Conservation (phyloP, 2,888 invertebrate genomes). For the Chymomyza caudatula region DNA sequence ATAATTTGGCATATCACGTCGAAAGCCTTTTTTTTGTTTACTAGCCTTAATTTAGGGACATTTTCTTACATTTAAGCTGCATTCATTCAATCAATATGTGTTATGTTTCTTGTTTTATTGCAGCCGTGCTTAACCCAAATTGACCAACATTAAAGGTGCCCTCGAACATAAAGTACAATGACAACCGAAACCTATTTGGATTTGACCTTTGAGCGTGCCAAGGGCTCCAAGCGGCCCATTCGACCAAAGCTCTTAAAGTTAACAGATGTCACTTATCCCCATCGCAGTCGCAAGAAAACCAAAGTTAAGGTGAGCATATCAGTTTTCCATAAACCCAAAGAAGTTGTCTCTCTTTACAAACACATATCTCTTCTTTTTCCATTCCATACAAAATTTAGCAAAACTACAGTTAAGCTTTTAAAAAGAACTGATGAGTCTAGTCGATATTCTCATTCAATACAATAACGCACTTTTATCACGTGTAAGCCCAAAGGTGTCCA, state of each 20-base stretch:
- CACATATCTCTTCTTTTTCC: too few relatives aligned
- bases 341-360: too few relatives aligned
- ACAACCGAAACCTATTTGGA: slow-evolving; percentile 76
- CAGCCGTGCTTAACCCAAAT: not conserved
- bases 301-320: slow-evolving; percentile 75
- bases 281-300: slow-evolving; percentile 77
- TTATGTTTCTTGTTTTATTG: not conserved
- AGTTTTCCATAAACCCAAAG: too few relatives aligned
- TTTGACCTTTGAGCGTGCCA: slow-evolving; percentile 72
- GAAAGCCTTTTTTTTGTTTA: not conserved
- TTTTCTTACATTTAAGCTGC: slow-evolving; percentile 1
- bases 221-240: slow-evolving; percentile 73
- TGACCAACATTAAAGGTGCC: not conserved
- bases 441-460: too few relatives aligned
- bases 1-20: not conserved
- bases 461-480: too few relatives aligned
- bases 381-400: too few relatives aligned
- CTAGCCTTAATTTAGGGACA: not conserved
- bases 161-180: slow-evolving; percentile 49
- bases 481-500: too few relatives aligned
- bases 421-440: too few relatives aligned
- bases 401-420: too few relatives aligned
- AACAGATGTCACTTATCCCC: slow-evolving; percentile 76
- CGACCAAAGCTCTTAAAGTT: slow-evolving; percentile 76
- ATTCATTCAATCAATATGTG: not conserved